Evolutionary conservation across 2,113 vertebrate genomes (phyloP).

Genomic region (Salvelinus fontinalis): DNA sequence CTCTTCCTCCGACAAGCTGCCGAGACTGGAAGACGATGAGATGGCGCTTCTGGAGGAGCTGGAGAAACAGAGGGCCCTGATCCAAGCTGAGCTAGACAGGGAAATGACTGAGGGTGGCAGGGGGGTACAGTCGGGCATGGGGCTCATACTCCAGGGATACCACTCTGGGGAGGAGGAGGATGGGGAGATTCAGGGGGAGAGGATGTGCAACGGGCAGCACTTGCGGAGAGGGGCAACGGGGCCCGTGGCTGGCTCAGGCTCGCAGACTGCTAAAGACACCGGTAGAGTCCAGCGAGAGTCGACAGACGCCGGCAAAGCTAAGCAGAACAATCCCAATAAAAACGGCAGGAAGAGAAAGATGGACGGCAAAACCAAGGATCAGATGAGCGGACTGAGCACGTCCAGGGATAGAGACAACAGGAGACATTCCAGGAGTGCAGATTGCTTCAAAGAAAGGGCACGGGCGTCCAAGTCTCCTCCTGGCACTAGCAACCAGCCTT

Average conservation of each 20-base stretch:
- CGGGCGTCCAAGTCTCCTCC: slow-evolving; percentile 51
- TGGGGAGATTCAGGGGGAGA: slow-evolving; percentile 36
- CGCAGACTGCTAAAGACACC: slow-evolving; percentile 5
- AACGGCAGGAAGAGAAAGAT: slow-evolving; percentile 66
- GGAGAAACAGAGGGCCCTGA: slow-evolving; percentile 87
- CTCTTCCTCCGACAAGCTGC: slow-evolving; percentile 79
- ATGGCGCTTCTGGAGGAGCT: slow-evolving; percentile 86
- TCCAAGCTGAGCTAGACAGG: slow-evolving; percentile 89
- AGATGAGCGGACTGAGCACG: slow-evolving; percentile 70
- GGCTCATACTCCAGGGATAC: slow-evolving; percentile 87
- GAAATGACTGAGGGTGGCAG: slow-evolving; percentile 86
- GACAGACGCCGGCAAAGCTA: slow-evolving; percentile 71
- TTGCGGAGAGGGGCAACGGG: slow-evolving; percentile 55
- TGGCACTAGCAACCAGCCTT: slow-evolving; percentile 71
- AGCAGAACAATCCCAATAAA: slow-evolving; percentile 80
- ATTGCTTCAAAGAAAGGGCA: slow-evolving; percentile 59
- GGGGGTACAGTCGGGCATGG: slow-evolving; percentile 86
- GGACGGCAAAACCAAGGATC: not conserved
- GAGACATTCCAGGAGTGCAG: slow-evolving; percentile 80
- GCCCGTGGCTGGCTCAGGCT: slow-evolving; percentile 40
- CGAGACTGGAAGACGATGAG: slow-evolving; percentile 80
- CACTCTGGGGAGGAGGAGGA: slow-evolving; percentile 89
- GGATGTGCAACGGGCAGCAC: slow-evolving; percentile 74
- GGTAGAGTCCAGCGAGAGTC: slow-evolving; percentile 77
- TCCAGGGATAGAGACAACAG: slow-evolving; percentile 73